Evolutionary conservation across 2,797 vertebrate species (phyloP).

Genomic region (Manis pentadactyla): DNA sequence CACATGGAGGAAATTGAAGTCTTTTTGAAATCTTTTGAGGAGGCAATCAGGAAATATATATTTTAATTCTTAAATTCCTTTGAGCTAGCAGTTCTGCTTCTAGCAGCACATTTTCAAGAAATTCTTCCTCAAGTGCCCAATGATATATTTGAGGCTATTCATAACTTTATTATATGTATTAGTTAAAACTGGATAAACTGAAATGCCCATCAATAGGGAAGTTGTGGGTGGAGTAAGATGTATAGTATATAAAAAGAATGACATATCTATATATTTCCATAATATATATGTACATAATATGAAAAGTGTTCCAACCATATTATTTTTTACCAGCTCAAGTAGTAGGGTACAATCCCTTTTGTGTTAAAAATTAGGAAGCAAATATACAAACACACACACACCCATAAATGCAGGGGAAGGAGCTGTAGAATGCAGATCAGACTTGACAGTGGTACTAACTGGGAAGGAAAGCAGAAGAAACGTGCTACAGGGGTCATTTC

Average conservation of each 20-base stretch:
- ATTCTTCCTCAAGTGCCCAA: background rate
- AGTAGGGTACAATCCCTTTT: too few relatives aligned
- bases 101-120: slow-evolving; percentile 15
- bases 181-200: background rate
- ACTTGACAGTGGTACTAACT: background rate
- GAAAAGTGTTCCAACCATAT: background rate
- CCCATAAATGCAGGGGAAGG: background rate
- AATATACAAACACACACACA: background rate
- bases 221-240: background rate
- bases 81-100: background rate
- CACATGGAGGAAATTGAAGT: background rate
- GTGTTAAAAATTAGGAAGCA: background rate
- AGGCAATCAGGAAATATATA: background rate
- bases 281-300: background rate
- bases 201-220: background rate
- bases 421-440: background rate
- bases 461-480: background rate
- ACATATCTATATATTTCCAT: background rate
- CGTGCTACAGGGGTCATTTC: background rate
- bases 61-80: slow-evolving; percentile 27
- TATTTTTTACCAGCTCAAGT: background rate
- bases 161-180: background rate
- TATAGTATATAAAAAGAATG: background rate
- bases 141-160: background rate
- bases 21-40: background rate